Evolutionary conservation across 2,797 vertebrate species (phyloP).

Genomic region (Hephaestus fuliginosus): DNA sequence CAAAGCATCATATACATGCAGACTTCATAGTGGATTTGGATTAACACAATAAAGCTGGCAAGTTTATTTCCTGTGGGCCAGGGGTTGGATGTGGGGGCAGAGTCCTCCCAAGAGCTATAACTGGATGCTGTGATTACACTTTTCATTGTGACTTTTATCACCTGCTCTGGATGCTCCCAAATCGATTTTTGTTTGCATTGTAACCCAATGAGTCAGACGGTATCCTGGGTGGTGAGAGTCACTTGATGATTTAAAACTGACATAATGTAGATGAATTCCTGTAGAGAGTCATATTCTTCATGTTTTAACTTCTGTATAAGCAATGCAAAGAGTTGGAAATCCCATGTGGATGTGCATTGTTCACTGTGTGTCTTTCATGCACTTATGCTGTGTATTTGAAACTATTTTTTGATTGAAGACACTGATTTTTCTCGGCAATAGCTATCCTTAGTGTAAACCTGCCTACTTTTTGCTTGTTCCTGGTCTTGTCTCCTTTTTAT

Average conservation of each 20-base stretch:
- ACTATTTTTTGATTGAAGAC: neutral
- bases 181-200: conserved; percentile 70
- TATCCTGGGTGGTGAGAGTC: conserved; percentile 26
- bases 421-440: neutral
- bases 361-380: neutral
- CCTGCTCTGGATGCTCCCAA: conserved; percentile 54
- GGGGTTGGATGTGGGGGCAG: conserved; percentile 49
- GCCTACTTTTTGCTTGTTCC: neutral
- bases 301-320: conserved; percentile 6
- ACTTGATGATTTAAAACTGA: conserved; percentile 21
- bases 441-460: neutral
- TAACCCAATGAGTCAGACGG: conserved; percentile 55
- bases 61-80: conserved; percentile 61
- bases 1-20: conserved; percentile 39
- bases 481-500: neutral
- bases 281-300: conserved; percentile 4
- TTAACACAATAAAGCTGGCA: conserved; percentile 52
- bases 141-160: conserved; percentile 69
- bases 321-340: neutral
- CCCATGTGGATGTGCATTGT: neutral
- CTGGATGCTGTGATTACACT: conserved; percentile 57
- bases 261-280: conserved; percentile 33
- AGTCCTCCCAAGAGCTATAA: conserved; percentile 54
- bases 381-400: neutral
- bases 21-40: conserved; percentile 54